phyloP scores from a whole-genome alignment of 2,113 vertebrate genomes.

The Silurus meridionalis region DNA sequence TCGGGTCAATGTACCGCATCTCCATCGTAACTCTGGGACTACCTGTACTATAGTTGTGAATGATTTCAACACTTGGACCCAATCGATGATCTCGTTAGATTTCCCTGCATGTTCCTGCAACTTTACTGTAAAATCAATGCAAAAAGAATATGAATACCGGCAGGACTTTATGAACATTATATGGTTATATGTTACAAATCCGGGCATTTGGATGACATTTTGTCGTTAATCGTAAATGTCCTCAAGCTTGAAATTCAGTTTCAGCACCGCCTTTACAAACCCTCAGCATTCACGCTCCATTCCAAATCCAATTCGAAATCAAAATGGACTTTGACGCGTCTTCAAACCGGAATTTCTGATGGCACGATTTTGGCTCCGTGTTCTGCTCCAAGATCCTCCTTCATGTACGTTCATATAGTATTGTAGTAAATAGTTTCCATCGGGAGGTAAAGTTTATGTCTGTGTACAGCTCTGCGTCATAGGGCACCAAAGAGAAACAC shows the following conservation, averaged over 20 bases:
- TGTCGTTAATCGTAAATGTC: not conserved
- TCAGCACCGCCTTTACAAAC: not conserved
- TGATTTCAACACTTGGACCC: not conserved
- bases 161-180: not conserved
- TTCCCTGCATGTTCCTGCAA: not conserved
- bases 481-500: conserved; percentile 19
- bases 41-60: not conserved
- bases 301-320: not conserved
- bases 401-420: not conserved
- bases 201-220: not conserved
- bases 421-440: conserved; percentile 24
- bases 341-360: not conserved
- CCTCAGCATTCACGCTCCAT: not conserved
- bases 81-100: not conserved
- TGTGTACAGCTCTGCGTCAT: not conserved
- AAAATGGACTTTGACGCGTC: not conserved
- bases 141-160: not conserved
- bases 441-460: conserved; percentile 2
- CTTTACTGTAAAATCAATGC: not conserved
- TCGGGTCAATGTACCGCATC: too few species aligned
- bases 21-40: too few species aligned
- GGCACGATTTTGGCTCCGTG: not conserved
- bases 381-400: not conserved
- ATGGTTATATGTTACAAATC: not conserved
- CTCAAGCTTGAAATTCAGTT: not conserved